phyloP scores from a whole-genome alignment of 2,113 vertebrate genomes.

The Triplophysa dalaica region DNA sequence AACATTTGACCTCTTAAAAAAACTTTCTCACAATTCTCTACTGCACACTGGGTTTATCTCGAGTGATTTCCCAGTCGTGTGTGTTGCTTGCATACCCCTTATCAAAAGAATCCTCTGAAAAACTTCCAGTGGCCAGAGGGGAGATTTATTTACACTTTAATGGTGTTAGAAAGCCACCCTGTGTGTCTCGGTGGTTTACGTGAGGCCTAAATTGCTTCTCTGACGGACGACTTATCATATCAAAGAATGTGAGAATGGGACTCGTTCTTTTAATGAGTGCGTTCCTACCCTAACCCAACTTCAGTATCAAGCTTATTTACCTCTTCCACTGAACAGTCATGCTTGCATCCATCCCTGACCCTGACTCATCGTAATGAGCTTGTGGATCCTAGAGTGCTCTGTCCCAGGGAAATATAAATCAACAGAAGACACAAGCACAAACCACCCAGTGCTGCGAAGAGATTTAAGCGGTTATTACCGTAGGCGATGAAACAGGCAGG shows the following conservation, averaged over 20 bases:
- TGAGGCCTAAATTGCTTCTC: constrained; percentile 38
- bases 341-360: constrained; percentile 41
- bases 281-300: constrained; percentile 4
- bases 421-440: neutral
- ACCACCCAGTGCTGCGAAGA: neutral
- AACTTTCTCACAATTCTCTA: neutral
- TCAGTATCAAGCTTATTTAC: constrained; percentile 47
- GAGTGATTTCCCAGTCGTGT: constrained; percentile 14
- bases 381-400: neutral
- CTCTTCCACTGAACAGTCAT: constrained; percentile 39
- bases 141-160: constrained; percentile 49
- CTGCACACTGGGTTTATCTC: constrained; percentile 43
- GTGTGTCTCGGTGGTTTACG: constrained; percentile 40
- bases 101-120: constrained; percentile 48
- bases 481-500: constrained; percentile 11
- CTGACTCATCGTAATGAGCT: constrained; percentile 36
- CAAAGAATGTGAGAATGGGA: constrained; percentile 42
- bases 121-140: constrained; percentile 11
- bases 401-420: neutral
- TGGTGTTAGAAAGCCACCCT: constrained; percentile 29
- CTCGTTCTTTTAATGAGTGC: constrained; percentile 47
- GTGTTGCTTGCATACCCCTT: constrained; percentile 46
- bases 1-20: neutral
- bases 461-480: constrained; percentile 28
- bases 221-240: constrained; percentile 40